Evolutionary conservation across 1,140 invertebrate species (phyloP).

Genomic region (Drepana arcuata): DNA sequence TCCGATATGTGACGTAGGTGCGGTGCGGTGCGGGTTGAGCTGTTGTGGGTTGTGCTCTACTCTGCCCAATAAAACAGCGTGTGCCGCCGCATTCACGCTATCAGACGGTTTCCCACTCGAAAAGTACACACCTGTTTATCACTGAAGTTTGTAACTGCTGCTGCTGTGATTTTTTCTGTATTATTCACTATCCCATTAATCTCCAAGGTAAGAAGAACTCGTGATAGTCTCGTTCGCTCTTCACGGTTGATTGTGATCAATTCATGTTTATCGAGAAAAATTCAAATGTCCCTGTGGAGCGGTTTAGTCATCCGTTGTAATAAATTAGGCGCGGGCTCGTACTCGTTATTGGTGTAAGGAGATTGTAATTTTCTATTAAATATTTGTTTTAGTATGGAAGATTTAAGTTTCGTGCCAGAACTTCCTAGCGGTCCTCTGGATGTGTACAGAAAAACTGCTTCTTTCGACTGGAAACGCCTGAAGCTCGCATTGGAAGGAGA

Average conservation of each 20-base stretch:
- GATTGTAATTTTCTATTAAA: constrained; percentile 6
- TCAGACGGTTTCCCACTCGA: constrained; percentile 20
- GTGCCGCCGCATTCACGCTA: constrained; percentile 14
- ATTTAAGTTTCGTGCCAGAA: constrained; percentile 72
- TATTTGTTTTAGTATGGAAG: constrained; percentile 44
- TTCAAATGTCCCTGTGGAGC: background rate
- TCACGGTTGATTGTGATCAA: constrained; percentile 8
- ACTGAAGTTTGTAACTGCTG: constrained; percentile 22
- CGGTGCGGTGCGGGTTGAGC: too few species aligned
- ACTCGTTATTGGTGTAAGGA: constrained; percentile 13
- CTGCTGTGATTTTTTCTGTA: constrained; percentile 10
- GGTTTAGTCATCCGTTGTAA: constrained; percentile 24
- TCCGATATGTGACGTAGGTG: constrained; percentile 6
- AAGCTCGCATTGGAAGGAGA: constrained; percentile 81
- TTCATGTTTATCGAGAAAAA: constrained; percentile 4
- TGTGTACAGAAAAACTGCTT: constrained; percentile 79
- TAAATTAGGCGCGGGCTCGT: constrained; percentile 17
- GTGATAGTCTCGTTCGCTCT: constrained; percentile 7
- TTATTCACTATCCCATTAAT: constrained; percentile 17
- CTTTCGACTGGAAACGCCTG: constrained; percentile 87
- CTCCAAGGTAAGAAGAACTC: constrained; percentile 30
- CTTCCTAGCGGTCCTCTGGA: constrained; percentile 80
- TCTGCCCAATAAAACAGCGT: constrained; percentile 9
- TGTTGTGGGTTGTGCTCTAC: too few species aligned
- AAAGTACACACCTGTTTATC: constrained; percentile 22